These are phyloP conservation scores for Parambassis ranga DNA, from an alignment of 2,797 vertebrate genomes.

Conservation along the genomic window DNA sequence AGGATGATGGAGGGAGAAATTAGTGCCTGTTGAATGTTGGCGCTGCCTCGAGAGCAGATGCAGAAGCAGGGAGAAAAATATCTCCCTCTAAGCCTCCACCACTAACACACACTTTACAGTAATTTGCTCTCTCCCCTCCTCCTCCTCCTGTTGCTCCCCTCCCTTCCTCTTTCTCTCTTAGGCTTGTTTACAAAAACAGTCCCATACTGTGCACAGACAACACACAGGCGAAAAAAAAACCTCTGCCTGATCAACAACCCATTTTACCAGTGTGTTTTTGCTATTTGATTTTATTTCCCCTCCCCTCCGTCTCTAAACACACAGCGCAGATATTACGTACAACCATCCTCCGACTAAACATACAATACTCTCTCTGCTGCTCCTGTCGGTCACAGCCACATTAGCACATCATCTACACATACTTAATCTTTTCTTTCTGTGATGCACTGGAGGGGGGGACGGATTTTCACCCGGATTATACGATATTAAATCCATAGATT, in stretches of 20 bases:
- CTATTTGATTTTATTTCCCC: constrained; percentile 32
- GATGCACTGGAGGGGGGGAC: constrained; percentile 65
- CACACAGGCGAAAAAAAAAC: constrained; percentile 41
- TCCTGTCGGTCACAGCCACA: constrained; percentile 46
- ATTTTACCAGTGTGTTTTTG: constrained; percentile 24
- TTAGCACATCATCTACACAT: constrained; percentile 56
- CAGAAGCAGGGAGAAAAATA: constrained; percentile 60
- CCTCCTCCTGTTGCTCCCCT: constrained; percentile 51
- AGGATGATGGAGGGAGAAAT: constrained; percentile 23
- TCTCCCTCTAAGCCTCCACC: constrained; percentile 66
- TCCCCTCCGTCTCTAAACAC: constrained; percentile 36
- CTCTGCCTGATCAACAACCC: constrained; percentile 48
- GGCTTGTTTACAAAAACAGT: constrained; percentile 74
- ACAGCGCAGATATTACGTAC: constrained; percentile 29
- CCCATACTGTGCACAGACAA: constrained; percentile 58
- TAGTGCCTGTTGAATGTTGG: constrained; percentile 74
- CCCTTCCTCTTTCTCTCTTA: constrained; percentile 41
- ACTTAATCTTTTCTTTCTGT: constrained; percentile 68
- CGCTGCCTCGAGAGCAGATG: constrained; percentile 67
- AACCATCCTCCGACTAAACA: constrained; percentile 35
- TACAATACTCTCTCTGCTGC: constrained; percentile 22
- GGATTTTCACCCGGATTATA: constrained; percentile 78
- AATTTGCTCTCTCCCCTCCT: constrained; percentile 54
- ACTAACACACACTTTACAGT: constrained; percentile 69
- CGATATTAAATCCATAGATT: constrained; percentile 85